Evolutionary conservation across 2,888 invertebrate species (phyloP).

Genomic region (Thereva unica): DNA sequence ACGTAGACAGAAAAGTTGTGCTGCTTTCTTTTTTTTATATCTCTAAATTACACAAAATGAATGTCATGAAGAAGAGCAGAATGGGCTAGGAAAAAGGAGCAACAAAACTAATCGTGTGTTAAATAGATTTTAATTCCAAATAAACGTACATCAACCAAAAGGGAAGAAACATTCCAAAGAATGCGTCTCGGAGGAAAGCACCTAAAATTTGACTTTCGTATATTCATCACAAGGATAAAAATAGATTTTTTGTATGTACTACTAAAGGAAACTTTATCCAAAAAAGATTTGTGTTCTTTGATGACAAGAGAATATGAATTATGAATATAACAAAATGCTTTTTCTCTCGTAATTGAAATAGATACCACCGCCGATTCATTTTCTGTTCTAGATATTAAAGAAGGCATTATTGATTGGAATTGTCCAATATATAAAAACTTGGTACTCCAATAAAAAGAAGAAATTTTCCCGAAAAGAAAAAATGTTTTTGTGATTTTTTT

Average conservation of each 20-base stretch:
- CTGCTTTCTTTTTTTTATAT: no score
- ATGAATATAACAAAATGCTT: neutral
- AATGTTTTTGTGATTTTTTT: neutral
- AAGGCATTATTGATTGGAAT: no score
- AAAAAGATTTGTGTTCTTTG: conserved; percentile 3
- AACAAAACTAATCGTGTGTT: conserved; percentile 25
- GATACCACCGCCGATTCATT: no score
- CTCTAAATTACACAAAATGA: no score
- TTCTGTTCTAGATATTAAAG: no score
- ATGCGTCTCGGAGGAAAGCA: conserved; percentile 16
- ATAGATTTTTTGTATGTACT: conserved; percentile 17
- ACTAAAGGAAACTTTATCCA: conserved; percentile 17
- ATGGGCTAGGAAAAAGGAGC: conserved; percentile 2
- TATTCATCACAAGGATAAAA: conserved; percentile 20
- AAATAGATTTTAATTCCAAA: conserved; percentile 18
- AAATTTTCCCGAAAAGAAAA: no score
- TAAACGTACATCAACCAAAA: conserved; percentile 7
- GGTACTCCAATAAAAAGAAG: no score
- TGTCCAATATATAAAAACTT: no score
- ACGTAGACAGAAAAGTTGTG: no score
- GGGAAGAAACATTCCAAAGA: conserved; percentile 23
- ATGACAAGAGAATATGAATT: neutral
- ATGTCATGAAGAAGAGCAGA: no score
- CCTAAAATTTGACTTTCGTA: conserved; percentile 7
- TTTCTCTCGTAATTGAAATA: no score